phyloP scores from a whole-genome alignment of 2,797 vertebrate species.

The Sebastes taczanowskii region DNA sequence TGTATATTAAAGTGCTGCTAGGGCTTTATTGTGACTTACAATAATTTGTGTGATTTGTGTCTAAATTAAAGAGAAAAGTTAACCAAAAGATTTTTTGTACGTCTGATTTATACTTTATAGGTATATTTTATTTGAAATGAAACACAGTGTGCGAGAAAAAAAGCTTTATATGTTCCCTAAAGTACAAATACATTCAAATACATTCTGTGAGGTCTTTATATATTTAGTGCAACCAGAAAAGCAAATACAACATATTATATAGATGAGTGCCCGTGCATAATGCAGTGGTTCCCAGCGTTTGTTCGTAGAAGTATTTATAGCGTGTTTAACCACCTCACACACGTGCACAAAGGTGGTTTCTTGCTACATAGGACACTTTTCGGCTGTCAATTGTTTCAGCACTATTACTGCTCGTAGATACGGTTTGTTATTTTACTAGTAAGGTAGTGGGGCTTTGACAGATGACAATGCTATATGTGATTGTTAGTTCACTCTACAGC shows the following conservation, averaged over 20 bases:
- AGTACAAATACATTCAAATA: not conserved
- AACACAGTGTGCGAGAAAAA: not conserved
- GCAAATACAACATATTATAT: not conserved
- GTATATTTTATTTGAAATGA: not conserved
- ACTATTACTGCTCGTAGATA: not conserved
- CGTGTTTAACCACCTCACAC: not conserved
- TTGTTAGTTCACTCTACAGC: not conserved
- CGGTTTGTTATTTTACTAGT: not conserved
- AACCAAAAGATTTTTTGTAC: not conserved
- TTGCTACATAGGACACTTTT: no score
- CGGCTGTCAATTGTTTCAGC: not conserved
- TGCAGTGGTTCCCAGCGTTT: not conserved
- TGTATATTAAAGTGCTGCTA: slow-evolving; percentile 26
- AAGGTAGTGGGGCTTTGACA: not conserved
- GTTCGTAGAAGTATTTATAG: not conserved
- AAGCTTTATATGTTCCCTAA: not conserved
- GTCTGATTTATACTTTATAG: slow-evolving; percentile 3
- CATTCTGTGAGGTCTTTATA: not conserved
- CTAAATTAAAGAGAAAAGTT: slow-evolving; percentile 57
- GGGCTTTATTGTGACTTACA: slow-evolving; percentile 24
- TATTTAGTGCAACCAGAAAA: not conserved
- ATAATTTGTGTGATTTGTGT: slow-evolving; percentile 46
- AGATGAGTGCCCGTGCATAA: no score
- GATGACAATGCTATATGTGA: not conserved
- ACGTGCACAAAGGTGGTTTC: not conserved